A percentile compares a stretch with the other conserved stretches of the same genome.
phyloP scores from a whole-genome alignment of 2,888 invertebrate species.

The Nemotelus nigrinus region DNA sequence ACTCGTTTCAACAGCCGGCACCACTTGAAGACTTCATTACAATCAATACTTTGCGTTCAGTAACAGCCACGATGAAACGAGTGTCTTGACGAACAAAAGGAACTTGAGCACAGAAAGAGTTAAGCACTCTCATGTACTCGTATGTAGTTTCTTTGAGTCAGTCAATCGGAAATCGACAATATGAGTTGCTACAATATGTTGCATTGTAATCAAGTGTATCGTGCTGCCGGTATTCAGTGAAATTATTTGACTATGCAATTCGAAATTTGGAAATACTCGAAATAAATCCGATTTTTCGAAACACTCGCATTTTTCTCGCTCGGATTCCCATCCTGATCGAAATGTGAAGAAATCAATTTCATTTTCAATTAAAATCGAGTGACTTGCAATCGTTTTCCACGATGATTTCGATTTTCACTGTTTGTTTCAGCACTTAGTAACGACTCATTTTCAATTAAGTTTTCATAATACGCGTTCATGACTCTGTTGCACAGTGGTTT shows the following conservation, averaged over 20 bases:
- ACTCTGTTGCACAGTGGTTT: background rate
- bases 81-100: background rate
- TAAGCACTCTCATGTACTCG: slow-evolving; percentile 14
- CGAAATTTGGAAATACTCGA: background rate
- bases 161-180: background rate
- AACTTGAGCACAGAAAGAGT: slow-evolving; percentile 14
- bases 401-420: slow-evolving; percentile 3
- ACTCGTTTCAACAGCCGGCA: background rate
- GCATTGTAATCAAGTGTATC: background rate
- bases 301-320: background rate
- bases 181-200: background rate
- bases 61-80: background rate
- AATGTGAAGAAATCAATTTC: background rate
- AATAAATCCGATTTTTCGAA: too few species aligned
- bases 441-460: background rate
- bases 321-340: background rate
- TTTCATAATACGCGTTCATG: background rate
- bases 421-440: background rate
- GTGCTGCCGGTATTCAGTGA: background rate
- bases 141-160: background rate
- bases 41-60: background rate
- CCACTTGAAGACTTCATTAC: slow-evolving; percentile 10
- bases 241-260: background rate
- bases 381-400: slow-evolving; percentile 10
- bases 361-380: slow-evolving; percentile 17